Conservation (phyloP, 2,113 vertebrate genomes). For the Pseudorhombus dupliciocellatus region DNA sequence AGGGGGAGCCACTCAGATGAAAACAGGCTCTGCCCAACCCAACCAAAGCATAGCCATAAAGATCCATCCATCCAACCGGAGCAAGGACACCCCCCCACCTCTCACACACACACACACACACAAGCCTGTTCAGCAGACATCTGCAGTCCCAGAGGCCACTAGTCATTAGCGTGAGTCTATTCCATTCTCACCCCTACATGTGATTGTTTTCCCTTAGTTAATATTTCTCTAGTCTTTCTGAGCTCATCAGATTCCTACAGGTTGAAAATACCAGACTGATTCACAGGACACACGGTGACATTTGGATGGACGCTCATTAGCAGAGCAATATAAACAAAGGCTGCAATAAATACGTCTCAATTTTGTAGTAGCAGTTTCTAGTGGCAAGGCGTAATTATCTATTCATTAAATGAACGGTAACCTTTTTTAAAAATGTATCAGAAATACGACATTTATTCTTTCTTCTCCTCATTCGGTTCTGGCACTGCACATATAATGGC, state of each 20-base stretch:
- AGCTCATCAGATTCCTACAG: neutral
- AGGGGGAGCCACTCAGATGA: conserved; percentile 56
- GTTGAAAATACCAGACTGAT: neutral
- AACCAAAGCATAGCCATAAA: conserved; percentile 63
- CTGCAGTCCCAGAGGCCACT: neutral
- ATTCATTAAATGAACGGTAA: neutral
- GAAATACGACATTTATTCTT: neutral
- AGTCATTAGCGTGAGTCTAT: neutral
- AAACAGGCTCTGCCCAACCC: conserved; percentile 52
- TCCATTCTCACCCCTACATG: neutral
- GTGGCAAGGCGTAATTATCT: neutral
- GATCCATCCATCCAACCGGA: conserved; percentile 46
- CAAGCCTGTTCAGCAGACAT: too few species aligned
- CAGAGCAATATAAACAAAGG: too few species aligned
- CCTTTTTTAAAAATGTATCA: neutral
- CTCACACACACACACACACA: neutral
- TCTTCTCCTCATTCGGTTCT: neutral
- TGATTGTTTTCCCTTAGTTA: neutral
- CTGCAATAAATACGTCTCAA: too few species aligned
- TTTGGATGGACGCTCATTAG: too few species aligned
- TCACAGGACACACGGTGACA: too few species aligned
- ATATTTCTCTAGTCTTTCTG: neutral
- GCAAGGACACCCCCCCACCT: neutral
- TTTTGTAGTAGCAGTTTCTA: too few species aligned
- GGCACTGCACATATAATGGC: neutral